Percentiles rank a stretch among this genome's conserved stretches.
phyloP scores from a whole-genome alignment of 2,113 vertebrate species.

The Aegotheles bennettii region DNA sequence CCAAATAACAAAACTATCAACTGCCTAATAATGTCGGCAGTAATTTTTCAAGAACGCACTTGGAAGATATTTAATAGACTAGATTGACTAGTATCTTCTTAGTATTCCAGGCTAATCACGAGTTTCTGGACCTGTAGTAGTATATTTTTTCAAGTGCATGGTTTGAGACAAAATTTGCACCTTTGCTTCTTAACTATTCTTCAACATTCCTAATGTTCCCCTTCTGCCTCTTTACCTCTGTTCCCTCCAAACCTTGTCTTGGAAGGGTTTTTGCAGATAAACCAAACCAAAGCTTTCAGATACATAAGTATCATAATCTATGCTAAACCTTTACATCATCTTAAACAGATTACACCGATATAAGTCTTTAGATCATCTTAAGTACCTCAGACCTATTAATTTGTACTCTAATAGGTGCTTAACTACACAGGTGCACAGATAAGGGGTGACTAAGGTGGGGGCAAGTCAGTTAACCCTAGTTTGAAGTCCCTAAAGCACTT shows the following conservation, averaged over 20 bases:
- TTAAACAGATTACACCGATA: constrained; percentile 39
- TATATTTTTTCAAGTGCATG: neutral
- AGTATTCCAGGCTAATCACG: neutral
- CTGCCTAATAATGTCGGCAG: neutral
- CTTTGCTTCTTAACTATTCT: neutral
- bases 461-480: neutral
- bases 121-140: neutral
- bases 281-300: constrained; percentile 1
- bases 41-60: neutral
- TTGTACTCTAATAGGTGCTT: neutral
- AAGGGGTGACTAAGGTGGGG: neutral
- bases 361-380: constrained; percentile 29
- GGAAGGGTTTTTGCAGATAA: constrained; percentile 1
- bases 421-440: neutral
- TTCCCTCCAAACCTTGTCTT: neutral
- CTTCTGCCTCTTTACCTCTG: neutral
- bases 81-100: neutral
- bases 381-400: constrained; percentile 38
- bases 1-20: neutral
- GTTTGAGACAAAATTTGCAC: neutral
- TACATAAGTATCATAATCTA: constrained; percentile 1
- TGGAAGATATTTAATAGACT: neutral
- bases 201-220: neutral
- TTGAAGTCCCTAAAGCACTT: neutral
- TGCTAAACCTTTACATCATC: constrained; percentile 34